A percentile compares a stretch with the other conserved stretches of the same genome.
Conservation (phyloP, 1,140 invertebrate genomes). For the Musca vetustissima region DNA sequence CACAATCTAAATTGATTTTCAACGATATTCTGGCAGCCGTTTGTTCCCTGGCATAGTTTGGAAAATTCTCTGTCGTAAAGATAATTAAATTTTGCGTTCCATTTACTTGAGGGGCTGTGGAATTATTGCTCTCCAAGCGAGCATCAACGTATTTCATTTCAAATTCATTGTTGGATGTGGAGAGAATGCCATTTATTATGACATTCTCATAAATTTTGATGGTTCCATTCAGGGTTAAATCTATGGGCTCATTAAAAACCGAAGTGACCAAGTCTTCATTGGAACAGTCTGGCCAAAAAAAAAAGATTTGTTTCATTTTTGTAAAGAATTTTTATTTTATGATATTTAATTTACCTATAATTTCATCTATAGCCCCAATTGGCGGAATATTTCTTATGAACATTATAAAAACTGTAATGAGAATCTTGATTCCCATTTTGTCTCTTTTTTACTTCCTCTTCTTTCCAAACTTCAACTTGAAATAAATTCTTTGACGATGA, state of each 20-base stretch:
- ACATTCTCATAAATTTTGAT: constrained; percentile 18
- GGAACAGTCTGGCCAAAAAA: constrained; percentile 8
- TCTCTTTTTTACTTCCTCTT: neutral
- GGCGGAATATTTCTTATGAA: neutral
- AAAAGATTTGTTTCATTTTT: neutral
- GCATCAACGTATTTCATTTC: constrained; percentile 25
- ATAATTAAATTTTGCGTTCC: constrained; percentile 9
- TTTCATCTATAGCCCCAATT: neutral
- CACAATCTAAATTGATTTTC: constrained; percentile 11
- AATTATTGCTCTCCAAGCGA: constrained; percentile 5
- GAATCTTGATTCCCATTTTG: neutral
- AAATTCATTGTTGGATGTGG: constrained; percentile 24
- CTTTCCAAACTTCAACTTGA: neutral
- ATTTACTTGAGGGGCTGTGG: too few relatives aligned
- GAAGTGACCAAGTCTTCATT: constrained; percentile 13
- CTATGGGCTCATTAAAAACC: constrained; percentile 19
- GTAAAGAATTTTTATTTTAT: neutral
- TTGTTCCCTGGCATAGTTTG: constrained; percentile 18
- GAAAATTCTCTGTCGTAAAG: constrained; percentile 8
- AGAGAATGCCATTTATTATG: neutral
- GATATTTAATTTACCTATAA: neutral
- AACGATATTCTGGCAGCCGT: constrained; percentile 7
- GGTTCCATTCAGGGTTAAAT: constrained; percentile 3
- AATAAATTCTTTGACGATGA: neutral
- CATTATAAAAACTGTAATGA: neutral